Conservation (phyloP, 2,888 invertebrate species). For the Limulus polyphemus region DNA sequence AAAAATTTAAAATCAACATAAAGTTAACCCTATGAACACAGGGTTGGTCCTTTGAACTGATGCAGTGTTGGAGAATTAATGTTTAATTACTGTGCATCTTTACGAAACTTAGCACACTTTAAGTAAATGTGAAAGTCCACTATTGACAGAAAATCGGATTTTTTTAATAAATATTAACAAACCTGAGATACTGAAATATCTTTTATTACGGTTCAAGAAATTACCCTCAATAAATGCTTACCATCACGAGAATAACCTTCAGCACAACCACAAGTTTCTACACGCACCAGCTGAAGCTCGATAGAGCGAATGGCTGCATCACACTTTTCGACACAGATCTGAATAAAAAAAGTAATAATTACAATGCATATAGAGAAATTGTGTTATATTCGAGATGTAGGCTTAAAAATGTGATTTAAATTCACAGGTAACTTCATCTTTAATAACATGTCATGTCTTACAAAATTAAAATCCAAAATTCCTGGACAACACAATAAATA, state of each 20-base stretch:
- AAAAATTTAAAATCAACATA: no score
- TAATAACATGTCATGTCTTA: no score
- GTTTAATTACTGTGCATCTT: no score
- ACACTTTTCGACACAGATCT: slow-evolving; percentile 66
- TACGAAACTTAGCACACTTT: no score
- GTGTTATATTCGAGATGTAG: background rate
- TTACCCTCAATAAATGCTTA: slow-evolving; percentile 35
- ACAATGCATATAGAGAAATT: background rate
- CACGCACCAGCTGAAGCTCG: slow-evolving; percentile 82
- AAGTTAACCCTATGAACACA: no score
- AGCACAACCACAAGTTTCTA: slow-evolving; percentile 87
- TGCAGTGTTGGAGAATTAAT: no score
- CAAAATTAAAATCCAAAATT: no score
- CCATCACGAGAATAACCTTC: slow-evolving; percentile 87
- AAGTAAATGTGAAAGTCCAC: no score
- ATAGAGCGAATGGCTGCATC: slow-evolving; percentile 76
- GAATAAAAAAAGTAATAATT: slow-evolving; percentile 25
- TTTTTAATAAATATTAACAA: background rate
- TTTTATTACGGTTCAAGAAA: background rate
- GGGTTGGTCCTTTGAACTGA: no score
- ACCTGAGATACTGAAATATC: background rate
- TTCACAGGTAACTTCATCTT: no score
- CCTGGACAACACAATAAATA: no score
- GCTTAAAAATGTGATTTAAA: background rate
- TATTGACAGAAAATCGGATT: no score